These are phyloP conservation scores for Andrena flavipes DNA, from an alignment of 2,888 invertebrate genomes.

Conservation along the genomic window DNA sequence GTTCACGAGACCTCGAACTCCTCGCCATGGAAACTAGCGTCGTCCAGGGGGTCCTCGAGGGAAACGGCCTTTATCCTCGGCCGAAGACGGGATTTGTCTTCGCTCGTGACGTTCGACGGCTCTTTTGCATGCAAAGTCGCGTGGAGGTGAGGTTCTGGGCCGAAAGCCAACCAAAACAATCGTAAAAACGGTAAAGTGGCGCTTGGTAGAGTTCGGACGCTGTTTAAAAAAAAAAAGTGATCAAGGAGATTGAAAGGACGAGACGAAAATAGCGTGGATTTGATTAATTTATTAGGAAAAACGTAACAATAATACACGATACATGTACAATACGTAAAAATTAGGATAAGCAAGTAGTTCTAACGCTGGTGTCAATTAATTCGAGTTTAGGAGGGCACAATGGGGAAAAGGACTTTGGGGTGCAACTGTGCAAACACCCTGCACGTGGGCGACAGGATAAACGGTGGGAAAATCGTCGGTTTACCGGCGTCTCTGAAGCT, in stretches of 20 bases:
- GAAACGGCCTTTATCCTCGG: neutral
- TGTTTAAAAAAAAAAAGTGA: neutral
- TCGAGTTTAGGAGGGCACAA: constrained; percentile 10
- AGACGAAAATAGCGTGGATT: too few species aligned
- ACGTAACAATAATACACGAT: too few species aligned
- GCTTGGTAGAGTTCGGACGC: neutral
- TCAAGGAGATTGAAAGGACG: too few species aligned
- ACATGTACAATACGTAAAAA: neutral
- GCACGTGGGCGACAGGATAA: constrained; percentile 44
- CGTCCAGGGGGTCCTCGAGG: neutral
- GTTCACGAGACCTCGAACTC: neutral
- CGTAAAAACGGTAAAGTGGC: neutral
- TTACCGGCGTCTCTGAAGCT: constrained; percentile 16
- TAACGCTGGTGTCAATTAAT: constrained; percentile 42
- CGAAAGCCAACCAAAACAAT: neutral
- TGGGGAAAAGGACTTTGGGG: neutral
- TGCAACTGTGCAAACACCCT: constrained; percentile 61
- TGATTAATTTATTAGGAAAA: neutral
- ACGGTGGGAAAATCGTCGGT: constrained; percentile 51
- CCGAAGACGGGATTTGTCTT: neutral
- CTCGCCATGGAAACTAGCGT: neutral
- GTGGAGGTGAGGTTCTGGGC: neutral
- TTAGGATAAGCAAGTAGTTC: neutral
- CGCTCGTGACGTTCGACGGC: neutral
- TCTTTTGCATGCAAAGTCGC: neutral